Evolutionary conservation across 2,113 vertebrate species (phyloP).

Genomic region (Megaceryle maxima): DNA sequence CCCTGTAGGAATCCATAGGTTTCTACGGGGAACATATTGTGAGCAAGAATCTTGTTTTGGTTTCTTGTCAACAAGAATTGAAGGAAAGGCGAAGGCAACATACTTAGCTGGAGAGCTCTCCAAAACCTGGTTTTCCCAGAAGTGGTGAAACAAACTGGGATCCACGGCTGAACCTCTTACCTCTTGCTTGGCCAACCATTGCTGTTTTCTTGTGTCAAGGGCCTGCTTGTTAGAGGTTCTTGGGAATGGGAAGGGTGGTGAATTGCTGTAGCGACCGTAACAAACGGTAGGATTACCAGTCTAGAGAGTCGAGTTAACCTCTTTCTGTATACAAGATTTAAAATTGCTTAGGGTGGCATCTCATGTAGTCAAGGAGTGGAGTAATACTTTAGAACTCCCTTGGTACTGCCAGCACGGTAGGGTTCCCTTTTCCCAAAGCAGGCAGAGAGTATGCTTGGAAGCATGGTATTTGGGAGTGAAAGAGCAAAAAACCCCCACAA

Average conservation of each 20-base stretch:
- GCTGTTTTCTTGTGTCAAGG: background rate
- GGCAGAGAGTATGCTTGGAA: background rate
- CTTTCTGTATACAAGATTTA: background rate
- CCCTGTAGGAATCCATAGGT: accelerated
- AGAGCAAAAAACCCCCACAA: background rate
- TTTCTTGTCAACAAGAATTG: background rate
- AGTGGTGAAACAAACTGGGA: background rate
- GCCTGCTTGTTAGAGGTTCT: background rate
- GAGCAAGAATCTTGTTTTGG: background rate
- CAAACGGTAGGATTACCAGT: background rate
- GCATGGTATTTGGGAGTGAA: background rate
- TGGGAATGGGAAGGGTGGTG: no score
- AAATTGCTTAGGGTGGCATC: background rate
- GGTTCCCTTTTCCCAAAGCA: background rate
- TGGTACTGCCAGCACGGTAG: background rate
- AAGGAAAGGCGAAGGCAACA: background rate
- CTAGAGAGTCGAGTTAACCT: background rate
- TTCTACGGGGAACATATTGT: background rate
- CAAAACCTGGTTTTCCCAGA: background rate
- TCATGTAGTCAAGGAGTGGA: background rate
- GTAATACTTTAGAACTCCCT: background rate
- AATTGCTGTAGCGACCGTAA: no score
- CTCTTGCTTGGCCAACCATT: background rate
- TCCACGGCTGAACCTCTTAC: background rate
- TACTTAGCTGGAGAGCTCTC: background rate